Base-by-base conservation (phyloP, 2,113 vertebrate genomes). In the Lates calcarifer region DNA sequence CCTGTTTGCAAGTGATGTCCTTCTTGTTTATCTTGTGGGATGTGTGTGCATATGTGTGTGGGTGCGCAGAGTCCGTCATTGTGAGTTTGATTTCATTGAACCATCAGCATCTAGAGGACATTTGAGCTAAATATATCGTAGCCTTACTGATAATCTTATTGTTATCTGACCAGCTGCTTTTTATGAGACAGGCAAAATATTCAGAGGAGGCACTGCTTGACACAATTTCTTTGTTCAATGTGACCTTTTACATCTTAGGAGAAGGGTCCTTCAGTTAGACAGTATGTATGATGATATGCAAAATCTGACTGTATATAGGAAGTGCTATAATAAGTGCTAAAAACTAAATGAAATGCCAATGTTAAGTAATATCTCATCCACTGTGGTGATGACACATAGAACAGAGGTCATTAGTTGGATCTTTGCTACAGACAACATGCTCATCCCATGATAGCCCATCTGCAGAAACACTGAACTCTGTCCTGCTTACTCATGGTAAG, bases 81-180 rank as follows among this genome's bases (percentile, higher is more conserved):
- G n/a, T 85, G 75, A 71, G 61, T 57, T 13, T 26, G 22, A 47
- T 18, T 12, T 61, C 33, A 83, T 29, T 65, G 62, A 56, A 57
- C 22, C 49, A n/a, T 62, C 57, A 74, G 24, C 17, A 60, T 74
- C 15, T 35, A 62, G 5, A 68, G 45, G 45, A 72, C 41, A 69
- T 18, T 67, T 26, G 18, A 67, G 15, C 24, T 37, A 39, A 60
- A 80, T 66, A 53, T 29, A 29, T 35, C 37, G 10, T n/a, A 22
- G 31, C 35, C 4, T 53, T 39, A 33, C 18, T 53, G 28, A n/a
- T 60, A 55, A 43, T 33, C 3, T 37, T 11, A 37, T 43, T 67
- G 13, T 45, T 55, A 26, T 60, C 37, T 45, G 20, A 37, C 0
- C 55, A 72, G n/a, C 57, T 69, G 45, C 53, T 55, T 14, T 72